phyloP scores from a whole-genome alignment of 2,113 vertebrate species.

The Calcarius ornatus region DNA sequence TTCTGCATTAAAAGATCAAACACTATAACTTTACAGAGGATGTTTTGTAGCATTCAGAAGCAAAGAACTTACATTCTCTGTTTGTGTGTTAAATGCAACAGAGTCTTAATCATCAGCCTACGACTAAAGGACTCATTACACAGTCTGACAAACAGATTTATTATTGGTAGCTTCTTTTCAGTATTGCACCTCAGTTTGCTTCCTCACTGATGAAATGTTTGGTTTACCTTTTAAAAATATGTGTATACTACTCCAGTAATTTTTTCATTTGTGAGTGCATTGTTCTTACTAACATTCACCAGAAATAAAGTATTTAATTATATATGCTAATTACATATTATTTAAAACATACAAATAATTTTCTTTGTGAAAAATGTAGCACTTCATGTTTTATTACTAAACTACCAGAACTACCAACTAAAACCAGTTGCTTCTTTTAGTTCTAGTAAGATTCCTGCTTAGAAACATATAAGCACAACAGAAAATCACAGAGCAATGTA shows the following conservation, averaged over 20 bases:
- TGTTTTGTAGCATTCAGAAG: background rate
- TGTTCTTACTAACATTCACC: constrained; percentile 44
- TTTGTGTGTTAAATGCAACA: background rate
- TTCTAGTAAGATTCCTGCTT: background rate
- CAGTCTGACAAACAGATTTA: background rate
- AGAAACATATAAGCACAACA: background rate
- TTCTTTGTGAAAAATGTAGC: background rate
- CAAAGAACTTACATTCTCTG: background rate
- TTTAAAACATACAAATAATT: background rate
- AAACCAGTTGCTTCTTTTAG: background rate
- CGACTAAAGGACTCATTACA: background rate
- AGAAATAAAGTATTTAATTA: constrained; percentile 47
- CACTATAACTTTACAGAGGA: background rate
- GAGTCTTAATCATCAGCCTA: background rate
- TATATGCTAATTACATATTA: background rate
- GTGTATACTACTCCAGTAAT: background rate
- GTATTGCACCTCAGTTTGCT: background rate
- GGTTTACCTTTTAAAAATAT: constrained; percentile 8
- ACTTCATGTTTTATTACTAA: background rate
- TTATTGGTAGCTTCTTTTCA: background rate
- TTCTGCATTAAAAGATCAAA: background rate
- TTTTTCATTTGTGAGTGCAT: constrained; percentile 28
- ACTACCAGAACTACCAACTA: background rate
- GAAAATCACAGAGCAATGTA: background rate
- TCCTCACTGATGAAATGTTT: background rate